Evolutionary conservation across 2,797 vertebrate species (phyloP).

Genomic region (Hoplostethus atlanticus): DNA sequence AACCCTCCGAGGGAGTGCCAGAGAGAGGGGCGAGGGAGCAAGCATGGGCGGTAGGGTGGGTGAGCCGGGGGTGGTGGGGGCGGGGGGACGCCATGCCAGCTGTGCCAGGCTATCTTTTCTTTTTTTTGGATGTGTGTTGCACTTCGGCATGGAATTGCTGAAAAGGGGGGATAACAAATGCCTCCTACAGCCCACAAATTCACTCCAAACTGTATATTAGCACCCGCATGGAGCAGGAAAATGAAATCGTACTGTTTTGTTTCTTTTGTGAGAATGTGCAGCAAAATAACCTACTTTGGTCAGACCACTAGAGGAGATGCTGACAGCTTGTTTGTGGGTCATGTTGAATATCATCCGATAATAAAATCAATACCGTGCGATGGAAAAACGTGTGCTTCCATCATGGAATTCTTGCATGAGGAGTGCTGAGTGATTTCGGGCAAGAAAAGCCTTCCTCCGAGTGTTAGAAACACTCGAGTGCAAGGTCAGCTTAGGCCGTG

Average conservation of each 20-base stretch:
- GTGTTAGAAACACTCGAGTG: too few species aligned
- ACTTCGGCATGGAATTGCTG: neutral
- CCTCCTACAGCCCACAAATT: neutral
- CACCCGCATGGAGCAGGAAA: neutral
- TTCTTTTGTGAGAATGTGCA: neutral
- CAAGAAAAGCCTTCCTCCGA: too few species aligned
- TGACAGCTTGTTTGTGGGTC: neutral
- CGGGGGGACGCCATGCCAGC: conserved; percentile 45
- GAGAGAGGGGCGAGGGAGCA: conserved; percentile 43
- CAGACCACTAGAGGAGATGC: neutral
- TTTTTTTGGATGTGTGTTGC: conserved; percentile 28
- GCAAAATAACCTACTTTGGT: neutral
- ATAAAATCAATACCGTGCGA: neutral
- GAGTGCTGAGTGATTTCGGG: too few species aligned
- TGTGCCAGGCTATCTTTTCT: conserved; percentile 46
- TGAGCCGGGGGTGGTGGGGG: neutral
- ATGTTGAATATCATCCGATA: neutral
- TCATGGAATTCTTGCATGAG: too few species aligned
- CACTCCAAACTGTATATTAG: neutral
- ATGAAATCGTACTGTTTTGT: neutral
- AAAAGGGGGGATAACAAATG: neutral
- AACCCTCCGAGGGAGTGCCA: conserved; percentile 65
- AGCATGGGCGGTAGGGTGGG: conserved; percentile 21
- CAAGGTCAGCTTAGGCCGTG: too few species aligned
- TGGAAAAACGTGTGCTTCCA: too few species aligned